Evolutionary conservation across 2,797 vertebrate genomes (phyloP), one percentile per base, ranked within the genome.

Genomic region (Chaetodon trifasciatus): DNA sequence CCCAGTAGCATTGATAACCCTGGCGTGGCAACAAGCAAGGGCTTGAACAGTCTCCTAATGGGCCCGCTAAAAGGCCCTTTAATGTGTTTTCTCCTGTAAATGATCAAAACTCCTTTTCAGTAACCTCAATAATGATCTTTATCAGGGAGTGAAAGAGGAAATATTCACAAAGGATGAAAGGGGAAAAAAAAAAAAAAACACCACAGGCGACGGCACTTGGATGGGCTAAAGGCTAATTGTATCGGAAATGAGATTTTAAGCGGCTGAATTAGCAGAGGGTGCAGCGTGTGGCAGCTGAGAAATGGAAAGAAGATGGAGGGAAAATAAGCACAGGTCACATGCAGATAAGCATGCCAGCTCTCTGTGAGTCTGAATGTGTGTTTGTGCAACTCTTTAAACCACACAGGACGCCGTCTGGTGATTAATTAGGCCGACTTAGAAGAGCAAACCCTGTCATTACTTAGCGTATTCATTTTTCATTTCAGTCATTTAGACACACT

Each of bases 211-310:
- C 44, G 17, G 80, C 66, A 84, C 88, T 89, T 70, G 80, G 86
- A 89, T 89, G 86, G 92, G 93, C 91, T 93, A 94, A 95, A 95
- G 94, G 94, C 92, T 95, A 95, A 95, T 95, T 94, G 93, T 92
- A 82, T 95, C 90, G 92, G 89, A 94, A 95, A 95, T 94, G 80
- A 93, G 93, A 93, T 94, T 95, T 95, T 92, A 94, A 95, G 93
- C 85, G 70, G 89, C 79, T 89, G 91, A 94, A 95, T 95, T 94
- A 95, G 85, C 85, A 79, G 86, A 92, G 91, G 89, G 88, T 83
- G 84, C 73, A 46, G 81, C 70, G 56, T 70, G 23, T n/a, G 60
- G 69, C 62, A 56, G 77, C 89, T 56, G 84, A 87, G 87, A 84
- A 89, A 86, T 62, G 65, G 71, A 75, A 61, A 47, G 69, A 82